Percentiles rank a stretch among this genome's conserved stretches.
Conservation (phyloP, 1,140 invertebrate genomes). For the Psilanteris sp. region DNA sequence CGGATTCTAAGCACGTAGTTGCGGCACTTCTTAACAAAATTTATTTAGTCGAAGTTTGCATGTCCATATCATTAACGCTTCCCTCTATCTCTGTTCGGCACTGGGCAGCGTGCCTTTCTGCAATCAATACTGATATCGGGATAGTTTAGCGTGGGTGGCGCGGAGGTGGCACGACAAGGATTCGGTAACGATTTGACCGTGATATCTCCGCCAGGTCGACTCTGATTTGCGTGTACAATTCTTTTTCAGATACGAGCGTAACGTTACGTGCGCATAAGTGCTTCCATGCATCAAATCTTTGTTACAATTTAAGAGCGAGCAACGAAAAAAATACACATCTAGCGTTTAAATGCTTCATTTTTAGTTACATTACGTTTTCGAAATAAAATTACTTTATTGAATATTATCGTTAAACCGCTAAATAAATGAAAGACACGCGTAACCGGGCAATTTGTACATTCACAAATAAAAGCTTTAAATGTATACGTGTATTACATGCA, state of each 20-base stretch:
- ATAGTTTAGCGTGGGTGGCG: constrained; percentile 58
- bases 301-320: constrained; percentile 30
- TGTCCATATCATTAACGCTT: constrained; percentile 47
- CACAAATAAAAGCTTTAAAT: too few species aligned
- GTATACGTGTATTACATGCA: too few species aligned
- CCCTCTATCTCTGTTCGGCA: constrained; percentile 33
- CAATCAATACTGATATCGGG: constrained; percentile 73
- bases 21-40: constrained; percentile 32
- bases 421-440: too few species aligned
- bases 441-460: too few species aligned
- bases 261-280: constrained; percentile 47
- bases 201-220: constrained; percentile 74
- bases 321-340: constrained; percentile 10
- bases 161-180: constrained; percentile 71
- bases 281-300: constrained; percentile 29
- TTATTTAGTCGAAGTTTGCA: constrained; percentile 26
- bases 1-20: constrained; percentile 6
- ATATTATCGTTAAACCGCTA: too few species aligned
- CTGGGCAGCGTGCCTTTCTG: constrained; percentile 48
- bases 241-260: constrained; percentile 44
- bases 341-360: constrained; percentile 22
- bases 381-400: too few species aligned
- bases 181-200: constrained; percentile 75
- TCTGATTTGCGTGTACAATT: constrained; percentile 67
- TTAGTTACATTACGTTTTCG: too few species aligned